These are phyloP conservation scores for Remorina albescens DNA, from an alignment of 2,797 vertebrate species.

Conservation along the genomic window DNA sequence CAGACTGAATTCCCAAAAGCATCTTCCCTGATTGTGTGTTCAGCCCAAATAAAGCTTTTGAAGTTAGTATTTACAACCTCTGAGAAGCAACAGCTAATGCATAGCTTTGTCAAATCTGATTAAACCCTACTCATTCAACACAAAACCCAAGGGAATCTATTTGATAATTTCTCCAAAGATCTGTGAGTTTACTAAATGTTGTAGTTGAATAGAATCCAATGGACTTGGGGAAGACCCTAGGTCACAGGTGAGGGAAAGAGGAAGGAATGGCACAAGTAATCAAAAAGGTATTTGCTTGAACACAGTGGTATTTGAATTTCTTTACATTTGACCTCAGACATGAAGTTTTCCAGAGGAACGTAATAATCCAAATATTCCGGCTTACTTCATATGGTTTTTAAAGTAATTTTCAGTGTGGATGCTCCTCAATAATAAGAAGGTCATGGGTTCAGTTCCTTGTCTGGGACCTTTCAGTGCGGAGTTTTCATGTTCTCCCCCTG, in stretches of 20 bases:
- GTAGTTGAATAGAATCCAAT: neutral
- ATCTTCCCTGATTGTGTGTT: constrained; percentile 5
- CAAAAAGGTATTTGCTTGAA: constrained; percentile 8
- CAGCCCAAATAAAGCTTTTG: constrained; percentile 10
- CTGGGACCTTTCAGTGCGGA: too few relatives aligned
- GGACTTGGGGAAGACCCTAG: constrained; percentile 4
- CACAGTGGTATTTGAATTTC: neutral
- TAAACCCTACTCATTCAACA: constrained; percentile 9
- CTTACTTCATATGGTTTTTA: too few relatives aligned
- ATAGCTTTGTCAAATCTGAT: constrained; percentile 28
- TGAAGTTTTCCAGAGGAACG: neutral
- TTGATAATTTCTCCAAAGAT: constrained; percentile 9
- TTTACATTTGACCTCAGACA: constrained; percentile 3
- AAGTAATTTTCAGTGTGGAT: too few relatives aligned
- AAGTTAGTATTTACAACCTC: constrained; percentile 39
- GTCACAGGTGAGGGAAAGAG: neutral
- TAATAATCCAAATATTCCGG: neutral
- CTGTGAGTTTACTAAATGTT: constrained; percentile 17
- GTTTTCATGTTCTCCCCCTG: too few relatives aligned
- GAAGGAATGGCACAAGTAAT: neutral
- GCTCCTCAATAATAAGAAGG: too few relatives aligned
- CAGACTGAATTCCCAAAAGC: constrained; percentile 25
- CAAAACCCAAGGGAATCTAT: neutral
- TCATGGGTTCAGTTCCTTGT: too few relatives aligned
- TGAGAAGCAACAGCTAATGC: neutral